Percentiles rank a stretch among this genome's conserved stretches.
These are phyloP conservation scores for Archips xylosteana DNA, from an alignment of 2,888 invertebrate species.

Conservation along the genomic window DNA sequence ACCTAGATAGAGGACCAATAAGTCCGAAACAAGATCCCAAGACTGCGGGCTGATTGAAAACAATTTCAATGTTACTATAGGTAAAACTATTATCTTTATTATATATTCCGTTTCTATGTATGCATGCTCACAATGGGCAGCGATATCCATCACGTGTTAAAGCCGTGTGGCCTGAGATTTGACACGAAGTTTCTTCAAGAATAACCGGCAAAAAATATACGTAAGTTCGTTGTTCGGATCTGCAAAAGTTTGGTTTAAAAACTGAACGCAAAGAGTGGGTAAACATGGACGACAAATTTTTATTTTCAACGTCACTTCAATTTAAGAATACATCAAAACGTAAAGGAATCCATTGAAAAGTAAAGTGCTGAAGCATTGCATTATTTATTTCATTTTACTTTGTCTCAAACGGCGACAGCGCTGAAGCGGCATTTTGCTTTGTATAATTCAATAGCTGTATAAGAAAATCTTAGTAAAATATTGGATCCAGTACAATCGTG, in stretches of 20 bases:
- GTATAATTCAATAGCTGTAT: conserved; percentile 21
- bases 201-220: background rate
- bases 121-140: too few relatives aligned
- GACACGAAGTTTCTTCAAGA: background rate
- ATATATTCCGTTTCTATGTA: too few relatives aligned
- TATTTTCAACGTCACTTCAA: background rate
- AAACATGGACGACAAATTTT: background rate
- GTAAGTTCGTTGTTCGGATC: background rate
- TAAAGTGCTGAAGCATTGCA: conserved; percentile 23
- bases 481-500: background rate
- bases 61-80: too few relatives aligned
- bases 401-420: conserved; percentile 27
- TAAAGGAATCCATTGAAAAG: conserved; percentile 27
- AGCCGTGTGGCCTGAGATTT: background rate
- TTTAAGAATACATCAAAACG: conserved; percentile 13
- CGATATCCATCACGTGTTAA: too few relatives aligned
- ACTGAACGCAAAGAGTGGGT: background rate
- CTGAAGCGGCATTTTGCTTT: conserved; percentile 19
- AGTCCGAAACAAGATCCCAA: too few relatives aligned
- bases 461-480: conserved; percentile 4
- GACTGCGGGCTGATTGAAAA: too few relatives aligned
- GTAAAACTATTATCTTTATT: too few relatives aligned
- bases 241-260: too few relatives aligned
- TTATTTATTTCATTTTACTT: conserved; percentile 40
- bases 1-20: too few relatives aligned